Evolutionary conservation across 2,888 invertebrate genomes (phyloP).

Genomic region (Periphyllus acericola): DNA sequence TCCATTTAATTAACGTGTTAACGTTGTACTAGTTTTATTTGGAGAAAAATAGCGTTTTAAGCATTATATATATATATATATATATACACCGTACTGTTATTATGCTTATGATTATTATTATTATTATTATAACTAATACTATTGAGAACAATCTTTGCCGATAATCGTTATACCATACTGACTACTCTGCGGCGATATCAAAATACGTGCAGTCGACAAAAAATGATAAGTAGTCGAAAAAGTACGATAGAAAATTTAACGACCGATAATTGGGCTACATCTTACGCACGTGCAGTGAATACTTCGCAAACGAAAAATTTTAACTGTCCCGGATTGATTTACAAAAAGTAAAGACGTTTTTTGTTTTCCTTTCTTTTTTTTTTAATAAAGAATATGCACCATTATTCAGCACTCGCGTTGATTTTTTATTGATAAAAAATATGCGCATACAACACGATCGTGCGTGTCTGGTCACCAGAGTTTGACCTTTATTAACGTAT

Average conservation of each 20-base stretch:
- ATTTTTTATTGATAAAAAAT: not conserved
- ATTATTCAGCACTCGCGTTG: not conserved
- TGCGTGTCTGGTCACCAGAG: not conserved
- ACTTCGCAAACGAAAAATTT: not conserved
- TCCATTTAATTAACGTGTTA: slow-evolving; percentile 44
- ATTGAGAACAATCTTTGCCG: not conserved
- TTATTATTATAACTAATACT: not conserved
- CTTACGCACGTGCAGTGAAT: not conserved
- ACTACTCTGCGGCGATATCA: no score
- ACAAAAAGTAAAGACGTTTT: no score
- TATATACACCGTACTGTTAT: slow-evolving; percentile 1
- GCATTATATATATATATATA: no score
- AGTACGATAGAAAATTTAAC: not conserved
- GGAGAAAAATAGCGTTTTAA: not conserved
- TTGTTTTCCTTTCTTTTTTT: not conserved
- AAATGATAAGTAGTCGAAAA: not conserved
- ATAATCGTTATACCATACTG: not conserved
- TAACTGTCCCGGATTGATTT: not conserved
- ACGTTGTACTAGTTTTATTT: slow-evolving; percentile 15
- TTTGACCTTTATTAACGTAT: not conserved
- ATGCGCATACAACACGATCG: not conserved
- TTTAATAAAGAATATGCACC: not conserved
- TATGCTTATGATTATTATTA: not conserved
- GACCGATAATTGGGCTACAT: not conserved
- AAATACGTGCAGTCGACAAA: not conserved